phyloP scores from a whole-genome alignment of 2,113 vertebrate species.

The Pygoscelis antarcticus region DNA sequence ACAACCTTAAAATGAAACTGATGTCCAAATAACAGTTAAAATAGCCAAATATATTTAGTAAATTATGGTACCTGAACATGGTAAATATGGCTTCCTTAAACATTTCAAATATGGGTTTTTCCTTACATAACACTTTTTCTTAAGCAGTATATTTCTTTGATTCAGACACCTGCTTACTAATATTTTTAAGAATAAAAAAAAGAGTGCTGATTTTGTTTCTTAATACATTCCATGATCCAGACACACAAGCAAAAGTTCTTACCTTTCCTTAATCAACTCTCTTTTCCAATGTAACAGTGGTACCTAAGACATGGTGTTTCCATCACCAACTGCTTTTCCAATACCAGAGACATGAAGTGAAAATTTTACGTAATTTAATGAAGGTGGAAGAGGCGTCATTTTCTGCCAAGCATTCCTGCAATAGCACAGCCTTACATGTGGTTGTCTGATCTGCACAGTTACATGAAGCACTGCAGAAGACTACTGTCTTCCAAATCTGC shows the following conservation, averaged over 20 bases:
- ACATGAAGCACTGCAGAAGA: neutral
- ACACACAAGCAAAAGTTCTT: neutral
- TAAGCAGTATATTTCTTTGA: neutral
- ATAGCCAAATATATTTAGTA: neutral
- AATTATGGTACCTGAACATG: neutral
- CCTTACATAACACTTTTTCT: neutral
- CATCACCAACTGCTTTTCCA: neutral
- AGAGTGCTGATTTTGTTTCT: neutral
- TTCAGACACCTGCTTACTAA: neutral
- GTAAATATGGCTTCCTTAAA: neutral
- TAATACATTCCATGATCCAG: neutral
- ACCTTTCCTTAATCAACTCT: neutral
- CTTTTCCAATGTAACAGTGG: neutral
- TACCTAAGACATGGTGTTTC: neutral
- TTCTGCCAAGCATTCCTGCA: neutral
- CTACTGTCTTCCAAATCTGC: neutral
- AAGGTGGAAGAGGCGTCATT: neutral
- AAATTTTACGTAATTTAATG: neutral
- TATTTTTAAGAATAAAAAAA: neutral
- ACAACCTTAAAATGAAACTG: neutral
- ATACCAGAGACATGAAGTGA: neutral
- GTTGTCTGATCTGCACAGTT: neutral
- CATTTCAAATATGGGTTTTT: neutral
- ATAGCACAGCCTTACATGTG: neutral
- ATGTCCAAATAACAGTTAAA: neutral